Evolutionary conservation across 2,797 vertebrate genomes (phyloP).

Genomic region (Chromobotia macracanthus): DNA sequence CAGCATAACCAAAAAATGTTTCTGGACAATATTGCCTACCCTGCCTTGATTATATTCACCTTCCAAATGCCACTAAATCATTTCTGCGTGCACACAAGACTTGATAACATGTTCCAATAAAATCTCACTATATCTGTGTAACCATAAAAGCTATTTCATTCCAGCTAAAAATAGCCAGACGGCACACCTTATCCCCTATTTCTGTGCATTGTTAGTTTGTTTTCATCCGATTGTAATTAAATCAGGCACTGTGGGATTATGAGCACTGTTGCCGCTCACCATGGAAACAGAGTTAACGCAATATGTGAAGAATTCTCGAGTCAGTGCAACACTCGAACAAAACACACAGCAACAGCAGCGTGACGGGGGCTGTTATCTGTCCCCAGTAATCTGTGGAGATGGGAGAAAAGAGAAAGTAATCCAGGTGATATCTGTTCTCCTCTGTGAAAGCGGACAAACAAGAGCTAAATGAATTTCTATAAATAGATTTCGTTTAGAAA

Average conservation of each 20-base stretch:
- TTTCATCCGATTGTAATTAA: constrained; percentile 61
- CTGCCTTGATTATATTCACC: background rate
- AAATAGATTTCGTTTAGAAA: constrained; percentile 57
- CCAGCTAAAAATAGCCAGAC: constrained; percentile 52
- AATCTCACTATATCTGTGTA: constrained; percentile 8
- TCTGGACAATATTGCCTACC: background rate
- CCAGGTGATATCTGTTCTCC: constrained; percentile 53
- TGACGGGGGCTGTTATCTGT: constrained; percentile 45
- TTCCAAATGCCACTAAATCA: constrained; percentile 8
- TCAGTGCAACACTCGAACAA: constrained; percentile 24
- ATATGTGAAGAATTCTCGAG: constrained; percentile 41
- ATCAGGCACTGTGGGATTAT: constrained; percentile 53
- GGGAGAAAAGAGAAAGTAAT: constrained; percentile 12
- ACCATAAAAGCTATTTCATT: constrained; percentile 27
- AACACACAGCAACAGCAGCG: constrained; percentile 38
- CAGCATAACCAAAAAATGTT: too few species aligned
- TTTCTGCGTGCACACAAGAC: constrained; percentile 9
- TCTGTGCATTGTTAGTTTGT: constrained; percentile 54
- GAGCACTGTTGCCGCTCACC: constrained; percentile 53
- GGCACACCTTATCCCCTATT: constrained; percentile 39
- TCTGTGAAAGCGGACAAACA: constrained; percentile 51
- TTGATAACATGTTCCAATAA: constrained; percentile 29
- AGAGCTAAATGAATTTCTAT: constrained; percentile 61
- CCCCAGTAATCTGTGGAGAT: constrained; percentile 34
- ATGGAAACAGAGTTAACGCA: constrained; percentile 58